Conservation (phyloP, 2,888 invertebrate species). For the Axea sp. region DNA sequence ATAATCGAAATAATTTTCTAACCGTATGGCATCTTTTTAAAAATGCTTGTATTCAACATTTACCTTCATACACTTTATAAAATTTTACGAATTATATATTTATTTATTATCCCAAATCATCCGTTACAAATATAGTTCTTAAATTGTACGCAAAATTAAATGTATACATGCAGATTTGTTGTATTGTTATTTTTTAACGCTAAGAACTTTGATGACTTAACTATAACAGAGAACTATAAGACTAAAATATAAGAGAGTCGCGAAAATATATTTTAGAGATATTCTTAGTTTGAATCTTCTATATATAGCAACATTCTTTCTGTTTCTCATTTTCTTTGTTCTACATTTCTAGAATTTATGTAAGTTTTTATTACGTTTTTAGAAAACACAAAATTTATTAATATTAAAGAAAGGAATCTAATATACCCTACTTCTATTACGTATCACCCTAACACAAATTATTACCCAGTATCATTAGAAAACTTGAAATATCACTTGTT, state of each 20-base stretch:
- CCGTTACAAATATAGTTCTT: constrained; percentile 6
- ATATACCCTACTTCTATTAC: constrained; percentile 15
- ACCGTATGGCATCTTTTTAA: too few relatives aligned
- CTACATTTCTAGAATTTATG: constrained; percentile 26
- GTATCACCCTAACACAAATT: constrained; percentile 9
- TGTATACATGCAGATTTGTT: constrained; percentile 8
- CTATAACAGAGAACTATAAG: too few relatives aligned
- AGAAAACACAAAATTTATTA: constrained; percentile 32
- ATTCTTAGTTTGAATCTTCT: constrained; percentile 35
- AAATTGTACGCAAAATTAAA: constrained; percentile 5
- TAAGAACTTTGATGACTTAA: constrained; percentile 16
- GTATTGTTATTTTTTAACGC: constrained; percentile 24
- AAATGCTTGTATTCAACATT: too few relatives aligned
- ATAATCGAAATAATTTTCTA: too few relatives aligned
- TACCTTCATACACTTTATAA: too few relatives aligned
- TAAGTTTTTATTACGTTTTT: constrained; percentile 25
- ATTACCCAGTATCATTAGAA: background rate
- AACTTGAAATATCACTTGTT: too few relatives aligned
- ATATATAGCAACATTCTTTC: constrained; percentile 34
- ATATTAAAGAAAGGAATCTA: constrained; percentile 11
- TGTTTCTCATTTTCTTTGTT: constrained; percentile 26
- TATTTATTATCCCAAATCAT: constrained; percentile 1
- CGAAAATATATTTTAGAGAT: constrained; percentile 29
- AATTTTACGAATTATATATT: too few relatives aligned
- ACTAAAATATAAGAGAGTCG: constrained; percentile 11